Percentiles rank a stretch among this genome's conserved stretches.
These are phyloP conservation scores for Aleiodes sp. DNA, from an alignment of 1,140 invertebrate genomes.

Conservation along the genomic window DNA sequence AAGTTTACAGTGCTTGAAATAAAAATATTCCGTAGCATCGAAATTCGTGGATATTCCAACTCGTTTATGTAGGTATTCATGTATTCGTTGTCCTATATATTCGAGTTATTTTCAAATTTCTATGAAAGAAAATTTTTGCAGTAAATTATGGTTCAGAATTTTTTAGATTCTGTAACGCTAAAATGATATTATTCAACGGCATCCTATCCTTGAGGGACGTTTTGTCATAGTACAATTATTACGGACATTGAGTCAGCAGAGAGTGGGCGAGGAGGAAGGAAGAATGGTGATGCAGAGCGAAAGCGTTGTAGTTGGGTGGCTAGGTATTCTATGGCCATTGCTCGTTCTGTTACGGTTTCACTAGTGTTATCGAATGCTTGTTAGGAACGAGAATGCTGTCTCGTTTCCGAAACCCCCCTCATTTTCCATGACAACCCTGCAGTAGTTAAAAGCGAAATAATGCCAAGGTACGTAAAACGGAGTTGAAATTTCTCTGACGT, in stretches of 20 bases:
- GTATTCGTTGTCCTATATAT: too few species aligned
- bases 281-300: not conserved
- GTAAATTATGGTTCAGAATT: too few species aligned
- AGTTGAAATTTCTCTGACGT: slow-evolving; percentile 12
- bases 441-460: slow-evolving; percentile 14
- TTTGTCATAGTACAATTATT: not conserved
- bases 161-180: too few species aligned
- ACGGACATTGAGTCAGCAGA: not conserved
- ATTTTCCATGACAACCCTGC: not conserved
- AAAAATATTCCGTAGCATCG: too few species aligned
- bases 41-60: too few species aligned
- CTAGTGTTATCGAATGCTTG: slow-evolving; percentile 8
- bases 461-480: slow-evolving; percentile 8
- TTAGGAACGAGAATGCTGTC: slow-evolving; percentile 12
- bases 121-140: too few species aligned
- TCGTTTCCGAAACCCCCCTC: slow-evolving; percentile 11
- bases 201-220: not conserved
- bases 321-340: not conserved
- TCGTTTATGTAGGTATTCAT: too few species aligned
- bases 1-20: too few species aligned
- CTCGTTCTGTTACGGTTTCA: slow-evolving; percentile 5
- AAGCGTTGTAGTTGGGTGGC: not conserved
- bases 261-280: not conserved
- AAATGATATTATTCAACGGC: not conserved
- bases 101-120: too few species aligned